phyloP scores from a whole-genome alignment of 2,888 invertebrate genomes.

The Allolobophora icterica region DNA sequence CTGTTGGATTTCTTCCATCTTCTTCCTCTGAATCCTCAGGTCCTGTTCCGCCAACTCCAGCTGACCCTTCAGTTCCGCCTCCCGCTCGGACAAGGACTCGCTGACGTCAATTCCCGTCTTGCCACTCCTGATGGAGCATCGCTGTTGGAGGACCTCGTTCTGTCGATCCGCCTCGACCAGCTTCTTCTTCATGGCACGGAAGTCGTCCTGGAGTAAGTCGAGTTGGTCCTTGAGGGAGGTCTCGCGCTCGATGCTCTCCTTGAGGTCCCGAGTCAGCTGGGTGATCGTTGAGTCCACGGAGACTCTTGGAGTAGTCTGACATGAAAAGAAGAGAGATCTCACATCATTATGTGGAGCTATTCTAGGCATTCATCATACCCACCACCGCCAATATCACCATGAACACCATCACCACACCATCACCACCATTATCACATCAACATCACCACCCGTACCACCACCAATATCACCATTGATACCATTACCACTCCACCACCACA shows the following conservation, averaged over 20 bases:
- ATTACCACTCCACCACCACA: no score
- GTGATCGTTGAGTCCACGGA: constrained; percentile 25
- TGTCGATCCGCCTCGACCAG: not conserved
- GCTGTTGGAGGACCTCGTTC: constrained; percentile 24
- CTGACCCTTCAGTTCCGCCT: constrained; percentile 34
- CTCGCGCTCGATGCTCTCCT: constrained; percentile 34
- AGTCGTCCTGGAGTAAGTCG: not conserved
- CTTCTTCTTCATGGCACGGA: not conserved
- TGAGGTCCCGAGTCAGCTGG: constrained; percentile 29
- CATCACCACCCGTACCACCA: no score
- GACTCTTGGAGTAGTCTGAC: not conserved
- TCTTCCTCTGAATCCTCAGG: constrained; percentile 24
- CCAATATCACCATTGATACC: no score
- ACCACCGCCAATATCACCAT: no score
- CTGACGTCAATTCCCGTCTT: not conserved
- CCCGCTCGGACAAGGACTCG: not conserved
- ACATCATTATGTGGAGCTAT: no score
- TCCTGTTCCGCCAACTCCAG: constrained; percentile 38
- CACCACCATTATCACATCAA: no score
- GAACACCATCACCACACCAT: no score
- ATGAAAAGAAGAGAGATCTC: no score
- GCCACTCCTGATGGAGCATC: not conserved
- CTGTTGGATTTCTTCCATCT: constrained; percentile 38
- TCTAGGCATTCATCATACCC: no score
- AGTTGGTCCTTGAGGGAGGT: constrained; percentile 29